These are phyloP conservation scores for Drosophila leonis DNA, from an alignment of 2,888 invertebrate genomes.

Conservation along the genomic window DNA sequence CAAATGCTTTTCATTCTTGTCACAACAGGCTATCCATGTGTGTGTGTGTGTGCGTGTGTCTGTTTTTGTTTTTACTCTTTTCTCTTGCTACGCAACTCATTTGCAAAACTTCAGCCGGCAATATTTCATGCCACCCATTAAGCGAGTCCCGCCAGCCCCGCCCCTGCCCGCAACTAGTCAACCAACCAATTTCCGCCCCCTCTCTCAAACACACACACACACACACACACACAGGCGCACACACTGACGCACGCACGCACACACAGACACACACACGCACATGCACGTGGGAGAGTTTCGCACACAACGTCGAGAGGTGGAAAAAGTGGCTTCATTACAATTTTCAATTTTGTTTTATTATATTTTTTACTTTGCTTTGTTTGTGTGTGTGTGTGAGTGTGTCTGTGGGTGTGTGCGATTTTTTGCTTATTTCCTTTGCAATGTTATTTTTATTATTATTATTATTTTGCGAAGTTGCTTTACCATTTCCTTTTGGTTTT, in stretches of 20 bases:
- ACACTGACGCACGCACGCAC: conserved; percentile 14
- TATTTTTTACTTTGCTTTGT: conserved; percentile 53
- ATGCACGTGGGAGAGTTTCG: conserved; percentile 38
- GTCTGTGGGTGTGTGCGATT: conserved; percentile 26
- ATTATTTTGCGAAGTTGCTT: conserved; percentile 60
- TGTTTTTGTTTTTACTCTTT: conserved; percentile 67
- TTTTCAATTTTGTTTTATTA: conserved; percentile 83
- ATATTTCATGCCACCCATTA: conserved; percentile 77
- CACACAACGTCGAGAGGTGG: conserved; percentile 32
- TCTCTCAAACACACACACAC: conserved; percentile 47
- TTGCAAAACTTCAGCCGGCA: conserved; percentile 77
- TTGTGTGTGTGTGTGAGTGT: conserved; percentile 15
- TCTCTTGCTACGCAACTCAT: conserved; percentile 69
- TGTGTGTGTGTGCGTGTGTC: conserved; percentile 15
- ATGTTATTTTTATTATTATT: conserved; percentile 71
- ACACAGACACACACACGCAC: conserved; percentile 30
- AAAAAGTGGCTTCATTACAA: conserved; percentile 82
- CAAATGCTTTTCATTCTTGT: conserved; percentile 41
- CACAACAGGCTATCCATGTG: conserved; percentile 24
- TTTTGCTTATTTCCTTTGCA: conserved; percentile 50
- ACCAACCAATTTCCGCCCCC: conserved; percentile 73
- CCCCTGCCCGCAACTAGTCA: conserved; percentile 15
- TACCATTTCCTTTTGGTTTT: conserved; percentile 52
- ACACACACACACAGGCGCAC: conserved; percentile 33
- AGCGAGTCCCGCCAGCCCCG: conserved; percentile 27